Evolutionary conservation across 2,888 invertebrate species (phyloP).

Genomic region (Tetragonisca angustula): DNA sequence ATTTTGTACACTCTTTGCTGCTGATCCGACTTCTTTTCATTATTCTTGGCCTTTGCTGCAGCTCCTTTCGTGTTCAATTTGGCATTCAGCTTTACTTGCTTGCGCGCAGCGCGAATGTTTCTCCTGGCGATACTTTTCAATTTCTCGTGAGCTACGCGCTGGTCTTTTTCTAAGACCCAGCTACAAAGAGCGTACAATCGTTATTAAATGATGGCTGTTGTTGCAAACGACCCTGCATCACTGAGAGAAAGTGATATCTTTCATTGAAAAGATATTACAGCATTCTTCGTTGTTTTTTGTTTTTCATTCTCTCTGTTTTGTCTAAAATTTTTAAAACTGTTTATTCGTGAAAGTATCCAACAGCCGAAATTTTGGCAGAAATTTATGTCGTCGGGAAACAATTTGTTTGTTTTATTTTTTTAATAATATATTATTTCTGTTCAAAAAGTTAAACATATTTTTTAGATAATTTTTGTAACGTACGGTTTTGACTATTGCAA

Average conservation of each 20-base stretch:
- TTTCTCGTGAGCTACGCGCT: background rate
- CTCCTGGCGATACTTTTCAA: background rate
- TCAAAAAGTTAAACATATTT: too few relatives aligned
- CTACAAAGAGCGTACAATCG: background rate
- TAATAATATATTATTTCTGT: too few relatives aligned
- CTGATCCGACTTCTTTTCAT: background rate
- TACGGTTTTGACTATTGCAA: too few relatives aligned
- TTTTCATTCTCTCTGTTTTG: background rate
- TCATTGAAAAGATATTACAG: too few relatives aligned
- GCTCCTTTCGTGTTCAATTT: background rate
- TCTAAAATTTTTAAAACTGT: background rate
- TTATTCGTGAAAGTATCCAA: background rate
- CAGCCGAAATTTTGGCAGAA: too few relatives aligned
- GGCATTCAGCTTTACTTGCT: background rate
- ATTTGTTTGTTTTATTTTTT: too few relatives aligned
- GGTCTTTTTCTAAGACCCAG: background rate
- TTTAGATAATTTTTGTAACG: too few relatives aligned
- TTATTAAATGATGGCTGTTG: background rate
- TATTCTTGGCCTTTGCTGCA: background rate
- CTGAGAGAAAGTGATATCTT: too few relatives aligned
- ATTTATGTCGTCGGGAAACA: background rate
- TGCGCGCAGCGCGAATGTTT: background rate
- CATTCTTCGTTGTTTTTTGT: too few relatives aligned
- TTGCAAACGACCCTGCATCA: too few relatives aligned
- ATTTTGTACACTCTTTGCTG: background rate